Percentiles rank a stretch among this genome's conserved stretches.
These are phyloP conservation scores for Anadara kagoshimensis DNA, from an alignment of 1,140 invertebrate genomes.

Conservation along the genomic window DNA sequence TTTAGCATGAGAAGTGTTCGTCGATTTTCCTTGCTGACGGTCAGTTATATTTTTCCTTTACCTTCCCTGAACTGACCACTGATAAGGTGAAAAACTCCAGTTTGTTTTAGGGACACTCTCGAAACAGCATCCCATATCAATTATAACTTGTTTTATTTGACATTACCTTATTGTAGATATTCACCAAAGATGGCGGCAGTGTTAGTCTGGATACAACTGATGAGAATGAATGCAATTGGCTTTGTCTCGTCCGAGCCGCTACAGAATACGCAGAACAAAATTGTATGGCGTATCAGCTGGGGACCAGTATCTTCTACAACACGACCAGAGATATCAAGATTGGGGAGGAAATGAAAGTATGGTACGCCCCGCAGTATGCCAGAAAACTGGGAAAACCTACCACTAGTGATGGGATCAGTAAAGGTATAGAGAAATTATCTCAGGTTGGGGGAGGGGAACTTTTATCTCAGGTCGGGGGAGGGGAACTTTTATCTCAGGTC, in stretches of 20 bases:
- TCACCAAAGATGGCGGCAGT: conserved; percentile 60
- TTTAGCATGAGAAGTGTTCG: too few relatives aligned
- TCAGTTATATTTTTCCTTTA: too few relatives aligned
- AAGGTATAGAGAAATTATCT: conserved; percentile 51
- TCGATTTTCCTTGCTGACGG: too few relatives aligned
- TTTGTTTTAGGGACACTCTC: too few relatives aligned
- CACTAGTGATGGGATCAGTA: conserved; percentile 59
- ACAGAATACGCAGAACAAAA: conserved; percentile 57
- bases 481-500: too few relatives aligned
- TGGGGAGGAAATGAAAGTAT: conserved; percentile 64
- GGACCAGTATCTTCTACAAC: conserved; percentile 68
- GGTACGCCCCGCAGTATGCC: conserved; percentile 71
- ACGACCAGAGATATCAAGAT: conserved; percentile 55
- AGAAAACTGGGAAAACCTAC: conserved; percentile 63
- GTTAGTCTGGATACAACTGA: conserved; percentile 67
- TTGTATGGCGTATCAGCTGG: conserved; percentile 69
- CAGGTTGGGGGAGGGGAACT: too few relatives aligned
- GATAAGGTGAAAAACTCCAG: too few relatives aligned
- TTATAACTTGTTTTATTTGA: too few relatives aligned
- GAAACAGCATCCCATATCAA: too few relatives aligned
- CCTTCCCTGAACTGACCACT: too few relatives aligned
- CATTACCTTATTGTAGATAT: conserved; percentile 49
- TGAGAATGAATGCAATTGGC: conserved; percentile 72
- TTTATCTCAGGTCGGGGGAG: too few relatives aligned
- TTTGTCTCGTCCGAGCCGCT: conserved; percentile 67